Conservation (phyloP, 2,113 vertebrate species). For the Dasyprocta punctata region DNA sequence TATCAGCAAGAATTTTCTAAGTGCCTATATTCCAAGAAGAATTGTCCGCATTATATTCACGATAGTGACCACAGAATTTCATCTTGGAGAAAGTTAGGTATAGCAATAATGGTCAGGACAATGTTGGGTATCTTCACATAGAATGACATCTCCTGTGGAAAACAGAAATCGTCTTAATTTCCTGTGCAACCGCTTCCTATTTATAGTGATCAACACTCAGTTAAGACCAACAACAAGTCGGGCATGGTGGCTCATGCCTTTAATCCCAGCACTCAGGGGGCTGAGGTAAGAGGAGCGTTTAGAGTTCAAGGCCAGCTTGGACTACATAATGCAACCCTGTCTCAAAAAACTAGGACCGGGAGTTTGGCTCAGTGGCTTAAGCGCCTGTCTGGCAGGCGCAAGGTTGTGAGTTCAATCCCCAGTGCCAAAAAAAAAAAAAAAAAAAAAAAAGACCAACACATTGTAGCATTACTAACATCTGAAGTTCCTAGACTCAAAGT, state of each 20-base stretch:
- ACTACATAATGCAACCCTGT: no score
- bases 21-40: not conserved
- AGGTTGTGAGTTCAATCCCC: no score
- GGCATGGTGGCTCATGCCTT: no score
- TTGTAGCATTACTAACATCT: not conserved
- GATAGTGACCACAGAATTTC: not conserved
- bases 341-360: no score
- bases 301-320: no score
- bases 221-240: not conserved
- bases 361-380: no score
- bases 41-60: not conserved
- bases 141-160: not conserved
- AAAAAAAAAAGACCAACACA: no score
- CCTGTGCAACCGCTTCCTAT: not conserved
- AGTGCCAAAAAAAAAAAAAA: no score
- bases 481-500: not conserved
- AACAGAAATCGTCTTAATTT: not conserved
- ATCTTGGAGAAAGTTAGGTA: not conserved
- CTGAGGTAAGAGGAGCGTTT: no score
- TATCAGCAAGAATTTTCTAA: slow-evolving; percentile 20
- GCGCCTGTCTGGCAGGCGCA: no score
- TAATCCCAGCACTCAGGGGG: no score
- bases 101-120: not conserved
- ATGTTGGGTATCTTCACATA: not conserved
- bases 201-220: not conserved